Base-by-base conservation (phyloP, 2,888 invertebrate species). In the Noctua janthina region DNA sequence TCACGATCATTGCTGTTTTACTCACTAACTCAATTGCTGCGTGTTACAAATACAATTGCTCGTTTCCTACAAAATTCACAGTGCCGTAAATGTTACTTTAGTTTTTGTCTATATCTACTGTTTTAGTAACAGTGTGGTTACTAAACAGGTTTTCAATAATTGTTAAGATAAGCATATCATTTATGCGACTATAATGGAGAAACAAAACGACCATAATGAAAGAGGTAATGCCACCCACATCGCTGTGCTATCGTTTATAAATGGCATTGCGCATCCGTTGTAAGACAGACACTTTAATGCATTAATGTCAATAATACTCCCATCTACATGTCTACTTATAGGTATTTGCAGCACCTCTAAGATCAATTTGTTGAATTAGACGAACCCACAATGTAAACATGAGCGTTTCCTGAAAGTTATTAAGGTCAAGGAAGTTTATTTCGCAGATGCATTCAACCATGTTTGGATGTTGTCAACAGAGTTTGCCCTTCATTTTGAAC, bases 241-340 rank as follows among this genome's bases (percentile, higher is more conserved):
- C 88, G 95, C 80, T 88, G 81, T 76, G 87, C 89, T 90, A 92
- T 92, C 92, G 93, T 93, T 95, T 95, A 94, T 94, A 93, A 95
- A 95, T 94, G 94, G 94, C 93, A 93, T 90, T 92, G 91, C 93
- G 88, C 94, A 94, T 96, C 95, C 96, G 95, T 91, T 93, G 91
- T 91, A 91, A 92, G 93, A 91, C 93, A 91, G 92, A 91, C 93
- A 93, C 93, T 93, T 92, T 93, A 93, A 93, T 94, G 93, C 93
- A 92, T 93, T 93, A 90, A 92, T 92, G 92, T 91, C 91, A 91
- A 92, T 93, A 91, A 91, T 87, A 90, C 91, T 89, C 88, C 84
- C 89, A 89, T 91, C 89, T 90, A 90, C 90, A 90, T 87, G 88
- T 91, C 88, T 88, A 84, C 86, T 89, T 87, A 83, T 64, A 64